Conservation (phyloP, 2,113 vertebrate species). For the Scortum barcoo region DNA sequence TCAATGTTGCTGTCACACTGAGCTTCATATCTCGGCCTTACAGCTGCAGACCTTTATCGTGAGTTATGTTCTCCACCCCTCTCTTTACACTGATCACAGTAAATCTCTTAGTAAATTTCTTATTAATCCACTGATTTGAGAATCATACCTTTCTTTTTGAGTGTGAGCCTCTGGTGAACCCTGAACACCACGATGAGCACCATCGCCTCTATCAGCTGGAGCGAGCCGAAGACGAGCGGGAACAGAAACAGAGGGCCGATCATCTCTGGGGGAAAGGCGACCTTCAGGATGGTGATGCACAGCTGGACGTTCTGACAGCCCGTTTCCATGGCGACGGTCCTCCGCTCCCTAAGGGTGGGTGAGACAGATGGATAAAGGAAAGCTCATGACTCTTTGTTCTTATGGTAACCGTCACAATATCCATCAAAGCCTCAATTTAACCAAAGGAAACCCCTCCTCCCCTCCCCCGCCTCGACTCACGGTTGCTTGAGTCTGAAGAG, state of each 20-base stretch:
- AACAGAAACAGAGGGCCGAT: conserved; percentile 86
- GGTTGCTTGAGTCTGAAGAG: conserved; percentile 79
- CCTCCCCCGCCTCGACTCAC: conserved; percentile 73
- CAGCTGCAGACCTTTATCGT: too few species aligned
- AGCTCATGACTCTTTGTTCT: not conserved
- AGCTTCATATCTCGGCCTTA: too few species aligned
- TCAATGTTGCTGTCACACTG: too few species aligned
- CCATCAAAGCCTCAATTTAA: not conserved
- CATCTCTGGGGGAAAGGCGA: conserved; percentile 78
- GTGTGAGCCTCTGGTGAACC: conserved; percentile 72
- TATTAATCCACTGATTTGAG: too few species aligned
- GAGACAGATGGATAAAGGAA: not conserved
- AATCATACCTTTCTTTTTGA: conserved; percentile 45
- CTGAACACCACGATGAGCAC: conserved; percentile 79
- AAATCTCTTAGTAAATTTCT: too few species aligned
- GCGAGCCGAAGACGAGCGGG: conserved; percentile 81
- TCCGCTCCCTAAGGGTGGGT: conserved; percentile 77
- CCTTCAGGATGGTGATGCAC: conserved; percentile 84
- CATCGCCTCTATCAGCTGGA: conserved; percentile 83
- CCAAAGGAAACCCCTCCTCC: not conserved
- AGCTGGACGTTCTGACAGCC: conserved; percentile 89
- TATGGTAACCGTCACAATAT: not conserved
- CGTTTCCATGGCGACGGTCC: conserved; percentile 86
- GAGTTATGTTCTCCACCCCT: too few species aligned
- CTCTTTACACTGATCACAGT: too few species aligned